A percentile compares a stretch with the other conserved stretches of the same genome.
phyloP scores from a whole-genome alignment of 2,888 invertebrate genomes.

The Spodoptera exigua region DNA sequence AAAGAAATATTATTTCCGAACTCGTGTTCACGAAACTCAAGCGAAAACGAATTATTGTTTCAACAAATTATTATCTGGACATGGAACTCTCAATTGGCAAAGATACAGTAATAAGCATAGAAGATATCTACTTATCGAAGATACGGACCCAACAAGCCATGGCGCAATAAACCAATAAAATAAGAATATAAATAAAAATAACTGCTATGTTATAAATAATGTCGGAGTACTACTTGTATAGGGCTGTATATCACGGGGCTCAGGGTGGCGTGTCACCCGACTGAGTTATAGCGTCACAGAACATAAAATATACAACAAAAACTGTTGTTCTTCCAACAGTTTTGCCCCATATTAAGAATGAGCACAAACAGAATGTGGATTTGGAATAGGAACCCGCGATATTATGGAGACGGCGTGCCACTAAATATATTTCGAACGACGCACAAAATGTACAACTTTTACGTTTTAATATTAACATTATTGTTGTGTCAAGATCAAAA shows the following conservation, averaged over 20 bases:
- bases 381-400: slow-evolving; percentile 69
- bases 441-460: neutral
- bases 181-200: slow-evolving; percentile 84
- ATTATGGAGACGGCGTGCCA: slow-evolving; percentile 67
- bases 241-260: slow-evolving; percentile 80
- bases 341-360: slow-evolving; percentile 89
- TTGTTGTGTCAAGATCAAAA: too few relatives aligned
- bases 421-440: slow-evolving; percentile 12
- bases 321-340: slow-evolving; percentile 89
- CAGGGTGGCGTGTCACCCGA: slow-evolving; percentile 79
- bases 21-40: slow-evolving; percentile 20
- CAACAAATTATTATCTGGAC: slow-evolving; percentile 48
- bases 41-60: slow-evolving; percentile 53
- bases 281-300: slow-evolving; percentile 88
- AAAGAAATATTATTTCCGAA: slow-evolving; percentile 44
- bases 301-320: slow-evolving; percentile 89
- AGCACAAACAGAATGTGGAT: slow-evolving; percentile 88
- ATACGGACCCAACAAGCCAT: slow-evolving; percentile 78
- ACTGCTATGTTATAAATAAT: slow-evolving; percentile 80
- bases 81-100: slow-evolving; percentile 57
- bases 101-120: slow-evolving; percentile 66
- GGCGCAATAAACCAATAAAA: slow-evolving; percentile 86
- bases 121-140: slow-evolving; percentile 74
- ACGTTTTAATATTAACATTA: too few relatives aligned
- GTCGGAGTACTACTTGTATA: slow-evolving; percentile 70